phyloP scores from a whole-genome alignment of 1,140 invertebrate genomes.

The Steinernema feltiae region DNA sequence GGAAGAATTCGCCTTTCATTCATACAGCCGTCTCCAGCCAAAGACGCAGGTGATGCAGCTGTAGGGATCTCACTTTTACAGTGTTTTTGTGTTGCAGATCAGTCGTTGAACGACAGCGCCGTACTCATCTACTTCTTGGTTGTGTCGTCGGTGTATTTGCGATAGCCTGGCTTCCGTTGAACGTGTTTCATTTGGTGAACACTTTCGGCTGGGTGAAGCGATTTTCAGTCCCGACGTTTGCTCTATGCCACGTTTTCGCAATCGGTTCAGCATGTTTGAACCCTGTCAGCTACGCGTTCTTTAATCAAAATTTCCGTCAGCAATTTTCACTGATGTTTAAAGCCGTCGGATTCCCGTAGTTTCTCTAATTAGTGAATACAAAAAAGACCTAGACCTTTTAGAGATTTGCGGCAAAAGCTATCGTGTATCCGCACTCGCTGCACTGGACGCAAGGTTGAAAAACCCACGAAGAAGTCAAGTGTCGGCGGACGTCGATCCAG shows the following conservation, averaged over 20 bases:
- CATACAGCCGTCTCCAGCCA: slow-evolving; percentile 1
- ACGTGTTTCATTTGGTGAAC: slow-evolving; percentile 62
- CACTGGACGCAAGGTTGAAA: neutral
- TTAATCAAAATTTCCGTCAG: slow-evolving; percentile 53
- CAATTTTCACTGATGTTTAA: slow-evolving; percentile 51
- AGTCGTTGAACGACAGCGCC: slow-evolving; percentile 61
- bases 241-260: slow-evolving; percentile 59
- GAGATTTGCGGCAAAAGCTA: neutral
- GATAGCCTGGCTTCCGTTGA: slow-evolving; percentile 62
- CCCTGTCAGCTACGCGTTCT: slow-evolving; percentile 54
- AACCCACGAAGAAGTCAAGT: neutral
- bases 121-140: slow-evolving; percentile 62
- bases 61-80: neutral
- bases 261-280: slow-evolving; percentile 53
- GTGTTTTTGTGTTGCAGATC: slow-evolving; percentile 38
- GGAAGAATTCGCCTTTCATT: slow-evolving; percentile 1
- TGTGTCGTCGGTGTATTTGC: slow-evolving; percentile 59
- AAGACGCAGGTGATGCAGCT: neutral
- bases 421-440: neutral
- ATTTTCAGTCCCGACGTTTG: slow-evolving; percentile 60
- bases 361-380: neutral
- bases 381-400: too few species aligned
- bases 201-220: slow-evolving; percentile 42
- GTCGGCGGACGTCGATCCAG: neutral
- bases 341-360: slow-evolving; percentile 27